Evolutionary conservation across 2,888 invertebrate species (phyloP).

Genomic region (Matsumyia berberina): DNA sequence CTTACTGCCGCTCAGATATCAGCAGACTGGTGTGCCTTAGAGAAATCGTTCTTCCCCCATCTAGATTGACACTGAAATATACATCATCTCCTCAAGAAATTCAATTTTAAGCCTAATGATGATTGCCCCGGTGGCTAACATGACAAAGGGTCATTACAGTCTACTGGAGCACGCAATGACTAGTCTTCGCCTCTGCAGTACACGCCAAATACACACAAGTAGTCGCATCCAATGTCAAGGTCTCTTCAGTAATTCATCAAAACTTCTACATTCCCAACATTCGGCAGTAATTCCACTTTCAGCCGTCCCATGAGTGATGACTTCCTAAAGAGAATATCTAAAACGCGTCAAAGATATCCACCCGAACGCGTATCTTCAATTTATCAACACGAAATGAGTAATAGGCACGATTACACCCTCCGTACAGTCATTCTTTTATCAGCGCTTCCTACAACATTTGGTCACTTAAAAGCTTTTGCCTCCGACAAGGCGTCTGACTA

Average conservation of each 20-base stretch:
- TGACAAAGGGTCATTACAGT: no score
- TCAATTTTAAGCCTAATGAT: no score
- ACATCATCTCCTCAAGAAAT: no score
- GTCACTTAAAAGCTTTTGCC: slow-evolving; percentile 32
- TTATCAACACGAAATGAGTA: slow-evolving; percentile 14
- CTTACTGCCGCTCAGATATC: no score
- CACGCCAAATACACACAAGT: background rate
- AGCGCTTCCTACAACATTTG: slow-evolving; percentile 14
- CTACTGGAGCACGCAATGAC: no score
- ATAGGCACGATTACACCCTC: slow-evolving; percentile 7
- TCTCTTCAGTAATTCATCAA: slow-evolving; percentile 8
- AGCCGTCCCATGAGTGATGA: slow-evolving; percentile 32
- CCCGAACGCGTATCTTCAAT: background rate
- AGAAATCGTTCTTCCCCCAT: no score
- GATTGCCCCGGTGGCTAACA: no score
- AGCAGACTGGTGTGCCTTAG: no score
- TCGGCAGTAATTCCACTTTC: slow-evolving; percentile 17
- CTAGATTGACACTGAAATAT: no score
- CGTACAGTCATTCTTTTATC: slow-evolving; percentile 5
- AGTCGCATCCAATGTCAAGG: slow-evolving; percentile 18
- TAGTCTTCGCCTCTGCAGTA: no score
- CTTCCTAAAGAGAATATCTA: background rate
- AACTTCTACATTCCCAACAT: background rate
- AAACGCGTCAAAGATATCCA: background rate
- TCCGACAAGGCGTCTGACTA: background rate